These are phyloP conservation scores for Neodontobutis hainanensis DNA, from an alignment of 2,113 vertebrate species.

Conservation along the genomic window DNA sequence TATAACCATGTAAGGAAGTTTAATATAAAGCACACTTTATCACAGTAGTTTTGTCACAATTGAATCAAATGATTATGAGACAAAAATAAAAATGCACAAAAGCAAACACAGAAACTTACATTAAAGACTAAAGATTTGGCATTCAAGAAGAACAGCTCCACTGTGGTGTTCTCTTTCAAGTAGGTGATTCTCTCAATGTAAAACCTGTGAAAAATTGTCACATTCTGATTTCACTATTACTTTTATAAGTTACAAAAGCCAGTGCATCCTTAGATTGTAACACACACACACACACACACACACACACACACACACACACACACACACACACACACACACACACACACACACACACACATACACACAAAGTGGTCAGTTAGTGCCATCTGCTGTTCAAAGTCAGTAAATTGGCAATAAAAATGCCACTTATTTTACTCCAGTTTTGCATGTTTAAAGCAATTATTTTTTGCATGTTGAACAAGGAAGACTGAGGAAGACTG, in stretches of 20 bases:
- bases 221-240: background rate
- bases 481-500: too few species aligned
- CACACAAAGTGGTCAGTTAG: constrained; percentile 19
- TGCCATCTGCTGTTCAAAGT: constrained; percentile 73
- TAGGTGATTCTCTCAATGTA: constrained; percentile 96
- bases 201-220: constrained; percentile 82
- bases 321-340: background rate
- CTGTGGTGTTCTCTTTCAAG: constrained; percentile 92
- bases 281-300: background rate
- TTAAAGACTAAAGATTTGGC: constrained; percentile 92
- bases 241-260: too few species aligned
- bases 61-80: background rate
- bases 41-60: too few species aligned
- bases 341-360: background rate
- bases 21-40: too few species aligned
- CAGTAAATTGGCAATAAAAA: background rate
- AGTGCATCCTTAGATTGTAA: too few species aligned
- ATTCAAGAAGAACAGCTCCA: constrained; percentile 98
- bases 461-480: too few species aligned
- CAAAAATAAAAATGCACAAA: background rate
- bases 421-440: too few species aligned
- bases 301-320: background rate
- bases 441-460: too few species aligned
- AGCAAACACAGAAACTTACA: constrained; percentile 80
- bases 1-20: too few species aligned